phyloP scores from a whole-genome alignment of 2,113 vertebrate species.

The Octodon degus region DNA sequence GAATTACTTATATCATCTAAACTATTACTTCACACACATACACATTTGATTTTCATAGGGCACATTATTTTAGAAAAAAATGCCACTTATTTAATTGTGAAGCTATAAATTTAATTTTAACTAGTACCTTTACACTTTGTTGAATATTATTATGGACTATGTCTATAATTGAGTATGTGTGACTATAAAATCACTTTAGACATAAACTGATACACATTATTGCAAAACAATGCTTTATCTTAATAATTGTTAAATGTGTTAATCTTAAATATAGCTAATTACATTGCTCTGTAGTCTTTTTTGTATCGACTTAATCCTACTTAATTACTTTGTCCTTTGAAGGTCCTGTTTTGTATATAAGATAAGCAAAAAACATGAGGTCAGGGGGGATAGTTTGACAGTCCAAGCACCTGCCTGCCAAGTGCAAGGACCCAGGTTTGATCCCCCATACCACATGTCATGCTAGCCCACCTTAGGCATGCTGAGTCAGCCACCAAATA shows the following conservation, averaged over 20 bases:
- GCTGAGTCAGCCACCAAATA: too few species aligned
- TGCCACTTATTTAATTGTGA: background rate
- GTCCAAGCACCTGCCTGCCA: too few species aligned
- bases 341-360: background rate
- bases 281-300: background rate
- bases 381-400: too few species aligned
- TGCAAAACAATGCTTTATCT: background rate
- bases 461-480: too few species aligned
- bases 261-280: conserved; percentile 7
- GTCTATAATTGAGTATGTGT: background rate
- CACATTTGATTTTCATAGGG: background rate
- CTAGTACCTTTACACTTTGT: background rate
- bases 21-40: background rate
- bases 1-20: background rate
- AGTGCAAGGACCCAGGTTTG: too few species aligned
- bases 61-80: background rate
- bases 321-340: conserved; percentile 54
- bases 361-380: background rate
- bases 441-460: too few species aligned
- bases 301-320: conserved; percentile 2
- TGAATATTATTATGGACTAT: background rate
- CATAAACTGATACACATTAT: background rate
- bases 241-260: conserved; percentile 16
- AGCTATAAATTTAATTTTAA: conserved; percentile 8
- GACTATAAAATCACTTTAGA: background rate